Conservation (phyloP, 2,113 vertebrate genomes). For the Oplegnathus fasciatus region DNA sequence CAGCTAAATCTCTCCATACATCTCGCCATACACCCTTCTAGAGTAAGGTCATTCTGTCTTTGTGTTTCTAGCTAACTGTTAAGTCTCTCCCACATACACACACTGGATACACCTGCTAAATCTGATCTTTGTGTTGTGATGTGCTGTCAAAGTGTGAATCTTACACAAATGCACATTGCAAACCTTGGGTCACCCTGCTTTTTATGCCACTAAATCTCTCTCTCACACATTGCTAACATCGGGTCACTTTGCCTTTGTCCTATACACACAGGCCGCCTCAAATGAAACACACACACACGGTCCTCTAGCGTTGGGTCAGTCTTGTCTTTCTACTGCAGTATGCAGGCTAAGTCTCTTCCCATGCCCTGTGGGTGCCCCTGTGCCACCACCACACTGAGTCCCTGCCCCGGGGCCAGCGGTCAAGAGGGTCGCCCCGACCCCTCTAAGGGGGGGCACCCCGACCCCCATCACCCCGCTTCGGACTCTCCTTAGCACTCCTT, state of each 20-base stretch:
- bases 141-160: slow-evolving; percentile 84
- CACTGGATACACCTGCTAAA: slow-evolving; percentile 65
- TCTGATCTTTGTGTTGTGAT: slow-evolving; percentile 78
- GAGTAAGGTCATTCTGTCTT: slow-evolving; percentile 64
- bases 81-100: slow-evolving; percentile 47
- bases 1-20: slow-evolving; percentile 55
- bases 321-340: slow-evolving; percentile 72
- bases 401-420: slow-evolving; percentile 88
- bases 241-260: slow-evolving; percentile 76
- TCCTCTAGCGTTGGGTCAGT: slow-evolving; percentile 78
- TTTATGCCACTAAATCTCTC: slow-evolving; percentile 79
- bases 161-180: slow-evolving; percentile 81
- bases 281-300: slow-evolving; percentile 65
- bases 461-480: slow-evolving; percentile 83
- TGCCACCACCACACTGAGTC: slow-evolving; percentile 91
- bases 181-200: slow-evolving; percentile 80
- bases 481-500: slow-evolving; percentile 89
- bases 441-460: slow-evolving; percentile 84
- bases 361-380: slow-evolving; percentile 87
- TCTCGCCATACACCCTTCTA: slow-evolving; percentile 24
- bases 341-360: slow-evolving; percentile 87
- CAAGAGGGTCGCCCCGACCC: slow-evolving; percentile 91
- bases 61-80: slow-evolving; percentile 62
- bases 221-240: slow-evolving; percentile 71
- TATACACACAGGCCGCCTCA: slow-evolving; percentile 56